phyloP scores from a whole-genome alignment of 2,113 vertebrate species.

The Notiomystis cincta region DNA sequence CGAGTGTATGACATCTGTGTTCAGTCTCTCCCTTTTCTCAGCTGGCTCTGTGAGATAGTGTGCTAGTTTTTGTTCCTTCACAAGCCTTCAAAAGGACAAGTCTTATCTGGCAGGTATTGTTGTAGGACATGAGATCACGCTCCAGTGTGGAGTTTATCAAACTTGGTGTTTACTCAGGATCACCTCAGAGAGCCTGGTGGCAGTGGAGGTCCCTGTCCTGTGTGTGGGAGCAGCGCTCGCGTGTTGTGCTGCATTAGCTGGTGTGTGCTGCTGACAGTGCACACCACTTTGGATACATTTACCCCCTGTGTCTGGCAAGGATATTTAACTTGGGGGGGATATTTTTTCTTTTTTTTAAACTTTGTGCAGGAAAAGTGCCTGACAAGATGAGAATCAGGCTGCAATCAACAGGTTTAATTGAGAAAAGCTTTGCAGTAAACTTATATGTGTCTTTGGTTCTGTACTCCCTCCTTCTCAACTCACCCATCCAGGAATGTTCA shows the following conservation, averaged over 20 bases:
- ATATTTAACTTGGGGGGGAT: background rate
- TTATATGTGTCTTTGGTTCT: background rate
- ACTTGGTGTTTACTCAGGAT: slow-evolving; percentile 27
- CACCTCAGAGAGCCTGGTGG: slow-evolving; percentile 10
- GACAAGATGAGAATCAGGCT: background rate
- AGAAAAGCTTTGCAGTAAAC: background rate
- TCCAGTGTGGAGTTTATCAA: background rate
- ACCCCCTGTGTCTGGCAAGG: background rate
- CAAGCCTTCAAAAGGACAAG: background rate
- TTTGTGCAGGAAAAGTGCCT: background rate
- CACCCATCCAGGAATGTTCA: background rate
- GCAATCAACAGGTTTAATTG: background rate
- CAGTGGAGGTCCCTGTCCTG: background rate
- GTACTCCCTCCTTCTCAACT: background rate
- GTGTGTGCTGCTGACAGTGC: background rate
- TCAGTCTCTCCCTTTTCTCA: slow-evolving; percentile 1
- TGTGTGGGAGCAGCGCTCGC: fast-evolving
- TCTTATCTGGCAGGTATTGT: slow-evolving; percentile 34
- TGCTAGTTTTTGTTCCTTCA: background rate
- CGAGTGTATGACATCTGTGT: background rate
- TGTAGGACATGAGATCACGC: background rate
- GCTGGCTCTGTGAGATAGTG: background rate
- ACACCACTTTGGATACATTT: fast-evolving
- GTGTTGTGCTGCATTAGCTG: background rate
- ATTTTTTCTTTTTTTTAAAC: background rate